A percentile compares a stretch with the other conserved stretches of the same genome.
Conservation (phyloP, 2,797 vertebrate genomes). For the Emydoidea blandingii region DNA sequence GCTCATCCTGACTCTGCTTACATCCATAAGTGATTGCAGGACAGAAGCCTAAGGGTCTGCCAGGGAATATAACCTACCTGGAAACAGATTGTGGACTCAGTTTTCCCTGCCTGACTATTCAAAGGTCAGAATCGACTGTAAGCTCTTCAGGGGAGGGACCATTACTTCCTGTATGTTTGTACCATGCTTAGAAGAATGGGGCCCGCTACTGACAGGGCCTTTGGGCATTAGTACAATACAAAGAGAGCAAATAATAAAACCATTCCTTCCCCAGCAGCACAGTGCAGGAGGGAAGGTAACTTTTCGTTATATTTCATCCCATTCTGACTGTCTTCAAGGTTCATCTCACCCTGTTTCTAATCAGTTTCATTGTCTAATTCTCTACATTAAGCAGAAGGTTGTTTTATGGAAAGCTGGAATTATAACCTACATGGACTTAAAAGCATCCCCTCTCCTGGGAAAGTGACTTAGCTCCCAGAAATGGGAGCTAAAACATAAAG, state of each 20-base stretch:
- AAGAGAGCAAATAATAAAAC: neutral
- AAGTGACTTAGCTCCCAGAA: rapidly evolving
- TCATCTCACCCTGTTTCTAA: neutral
- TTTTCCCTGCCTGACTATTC: neutral
- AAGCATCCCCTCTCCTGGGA: neutral
- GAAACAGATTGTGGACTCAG: neutral
- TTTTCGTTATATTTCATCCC: neutral
- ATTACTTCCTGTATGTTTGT: rapidly evolving
- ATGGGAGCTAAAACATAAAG: rapidly evolving
- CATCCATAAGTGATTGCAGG: neutral
- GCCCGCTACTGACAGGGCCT: neutral
- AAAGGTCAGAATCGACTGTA: neutral
- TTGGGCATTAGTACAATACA: rapidly evolving
- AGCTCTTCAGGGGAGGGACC: neutral
- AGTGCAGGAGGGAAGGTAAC: neutral
- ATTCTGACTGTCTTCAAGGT: neutral
- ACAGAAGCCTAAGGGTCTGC: neutral
- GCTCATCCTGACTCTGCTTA: no score
- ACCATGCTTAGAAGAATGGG: rapidly evolving
- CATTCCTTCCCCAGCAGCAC: neutral
- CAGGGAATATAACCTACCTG: neutral
- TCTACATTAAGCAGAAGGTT: neutral
- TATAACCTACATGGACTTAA: neutral
- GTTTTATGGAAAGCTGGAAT: neutral
- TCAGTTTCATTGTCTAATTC: neutral